phyloP scores from a whole-genome alignment of 2,797 vertebrate species.

The Coregonus suidteri region DNA sequence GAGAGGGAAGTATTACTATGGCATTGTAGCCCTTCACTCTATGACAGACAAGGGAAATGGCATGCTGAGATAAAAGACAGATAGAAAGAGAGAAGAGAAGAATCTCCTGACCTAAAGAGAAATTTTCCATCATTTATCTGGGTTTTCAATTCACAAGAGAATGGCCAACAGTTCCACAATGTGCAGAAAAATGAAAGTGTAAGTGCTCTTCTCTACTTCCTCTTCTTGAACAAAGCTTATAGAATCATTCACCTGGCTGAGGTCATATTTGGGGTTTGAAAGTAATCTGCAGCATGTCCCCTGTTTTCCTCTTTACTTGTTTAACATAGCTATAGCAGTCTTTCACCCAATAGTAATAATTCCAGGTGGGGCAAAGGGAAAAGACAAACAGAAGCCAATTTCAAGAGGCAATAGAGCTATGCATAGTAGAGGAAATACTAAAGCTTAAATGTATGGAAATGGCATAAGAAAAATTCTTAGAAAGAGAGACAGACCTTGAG shows the following conservation, averaged over 20 bases:
- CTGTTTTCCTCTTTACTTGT: conserved; percentile 20
- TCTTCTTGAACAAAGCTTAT: background rate
- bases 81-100: background rate
- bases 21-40: conserved; percentile 56
- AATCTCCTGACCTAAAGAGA: conserved; percentile 11
- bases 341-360: no score
- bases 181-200: conserved; percentile 59
- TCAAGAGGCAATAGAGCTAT: no score
- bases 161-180: conserved; percentile 42
- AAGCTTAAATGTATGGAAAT: no score
- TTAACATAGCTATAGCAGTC: background rate
- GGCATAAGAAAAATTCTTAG: no score
- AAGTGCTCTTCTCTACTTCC: background rate
- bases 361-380: no score
- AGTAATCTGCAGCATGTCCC: background rate
- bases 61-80: conserved; percentile 70
- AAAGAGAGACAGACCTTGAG: no score
- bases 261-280: background rate
- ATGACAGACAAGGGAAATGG: conserved; percentile 75
- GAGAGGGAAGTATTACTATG: no score
- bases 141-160: conserved; percentile 1
- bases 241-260: background rate
- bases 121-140: conserved; percentile 6
- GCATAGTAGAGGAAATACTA: no score
- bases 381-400: no score